Conservation (phyloP, 2,113 vertebrate genomes). For the Cebus imitator region DNA sequence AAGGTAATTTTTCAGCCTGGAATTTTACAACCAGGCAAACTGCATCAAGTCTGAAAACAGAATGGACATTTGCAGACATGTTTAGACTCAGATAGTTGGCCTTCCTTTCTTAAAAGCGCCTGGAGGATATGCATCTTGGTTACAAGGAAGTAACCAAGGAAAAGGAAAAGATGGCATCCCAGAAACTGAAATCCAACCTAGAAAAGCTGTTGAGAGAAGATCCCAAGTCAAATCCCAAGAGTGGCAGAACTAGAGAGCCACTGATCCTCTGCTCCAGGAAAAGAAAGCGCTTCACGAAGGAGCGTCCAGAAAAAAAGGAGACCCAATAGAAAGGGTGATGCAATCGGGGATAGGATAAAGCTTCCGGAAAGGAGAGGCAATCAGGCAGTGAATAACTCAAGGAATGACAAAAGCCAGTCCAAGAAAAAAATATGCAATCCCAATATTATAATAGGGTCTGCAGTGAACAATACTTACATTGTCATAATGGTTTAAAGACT, state of each 20-base stretch:
- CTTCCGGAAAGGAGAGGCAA: not conserved
- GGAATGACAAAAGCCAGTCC: not conserved
- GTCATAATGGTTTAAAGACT: not conserved
- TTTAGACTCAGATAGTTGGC: not conserved
- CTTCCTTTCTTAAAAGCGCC: not conserved
- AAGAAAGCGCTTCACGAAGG: not conserved
- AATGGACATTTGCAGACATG: not conserved
- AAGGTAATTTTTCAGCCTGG: not conserved
- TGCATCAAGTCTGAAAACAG: not conserved
- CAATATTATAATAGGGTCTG: not conserved
- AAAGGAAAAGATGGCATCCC: not conserved
- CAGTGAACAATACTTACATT: not conserved
- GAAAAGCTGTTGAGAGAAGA: not conserved
- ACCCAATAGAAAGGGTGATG: not conserved
- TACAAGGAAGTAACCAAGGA: not conserved
- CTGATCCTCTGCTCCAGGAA: not conserved
- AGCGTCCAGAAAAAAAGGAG: not conserved
- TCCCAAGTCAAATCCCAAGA: not conserved
- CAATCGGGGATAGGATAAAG: not conserved
- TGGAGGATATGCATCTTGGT: not conserved
- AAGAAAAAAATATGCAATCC: not conserved
- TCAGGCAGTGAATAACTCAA: not conserved
- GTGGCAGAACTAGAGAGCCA: too few relatives aligned
- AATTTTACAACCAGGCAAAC: not conserved
- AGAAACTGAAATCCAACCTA: not conserved